Conservation (phyloP, 2,797 vertebrate species). For the Geotria australis region DNA sequence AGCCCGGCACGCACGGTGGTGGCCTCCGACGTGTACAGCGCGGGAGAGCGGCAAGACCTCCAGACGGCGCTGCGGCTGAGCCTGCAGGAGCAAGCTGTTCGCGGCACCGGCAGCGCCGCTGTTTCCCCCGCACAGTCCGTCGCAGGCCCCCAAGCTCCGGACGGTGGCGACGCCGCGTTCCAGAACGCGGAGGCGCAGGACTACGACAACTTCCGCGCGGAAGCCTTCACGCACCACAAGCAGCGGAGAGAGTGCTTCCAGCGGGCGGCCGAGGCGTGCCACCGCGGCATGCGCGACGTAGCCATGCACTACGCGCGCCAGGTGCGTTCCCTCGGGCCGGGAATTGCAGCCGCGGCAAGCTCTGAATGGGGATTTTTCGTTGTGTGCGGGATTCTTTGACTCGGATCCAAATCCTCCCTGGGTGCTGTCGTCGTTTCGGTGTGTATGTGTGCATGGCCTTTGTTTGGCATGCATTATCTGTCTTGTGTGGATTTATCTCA, state of each 20-base stretch:
- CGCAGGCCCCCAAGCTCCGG: too few relatives aligned
- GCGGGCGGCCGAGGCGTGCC: constrained; percentile 57
- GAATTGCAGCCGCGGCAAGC: too few relatives aligned
- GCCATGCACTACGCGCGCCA: constrained; percentile 74
- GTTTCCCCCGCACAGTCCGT: too few relatives aligned
- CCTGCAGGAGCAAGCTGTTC: background rate
- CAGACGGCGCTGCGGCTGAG: background rate
- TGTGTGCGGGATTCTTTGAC: too few relatives aligned
- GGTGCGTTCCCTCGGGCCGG: constrained; percentile 9
- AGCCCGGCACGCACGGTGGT: constrained; percentile 56
- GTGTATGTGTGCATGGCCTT: too few relatives aligned
- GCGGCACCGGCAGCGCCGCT: too few relatives aligned
- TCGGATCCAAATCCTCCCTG: too few relatives aligned
- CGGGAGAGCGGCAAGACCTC: constrained; percentile 7
- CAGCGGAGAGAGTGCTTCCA: constrained; percentile 41
- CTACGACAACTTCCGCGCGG: constrained; percentile 60
- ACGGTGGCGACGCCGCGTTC: too few relatives aligned
- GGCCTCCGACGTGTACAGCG: constrained; percentile 25
- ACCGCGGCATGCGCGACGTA: constrained; percentile 48
- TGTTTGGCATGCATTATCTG: too few relatives aligned
- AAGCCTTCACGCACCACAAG: constrained; percentile 43
- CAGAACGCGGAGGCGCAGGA: constrained; percentile 54
- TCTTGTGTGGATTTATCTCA: too few relatives aligned
- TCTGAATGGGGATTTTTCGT: too few relatives aligned
- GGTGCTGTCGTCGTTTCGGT: too few relatives aligned